Evolutionary conservation across 2,113 vertebrate species (phyloP).

Genomic region (Oreocharis arfaki): DNA sequence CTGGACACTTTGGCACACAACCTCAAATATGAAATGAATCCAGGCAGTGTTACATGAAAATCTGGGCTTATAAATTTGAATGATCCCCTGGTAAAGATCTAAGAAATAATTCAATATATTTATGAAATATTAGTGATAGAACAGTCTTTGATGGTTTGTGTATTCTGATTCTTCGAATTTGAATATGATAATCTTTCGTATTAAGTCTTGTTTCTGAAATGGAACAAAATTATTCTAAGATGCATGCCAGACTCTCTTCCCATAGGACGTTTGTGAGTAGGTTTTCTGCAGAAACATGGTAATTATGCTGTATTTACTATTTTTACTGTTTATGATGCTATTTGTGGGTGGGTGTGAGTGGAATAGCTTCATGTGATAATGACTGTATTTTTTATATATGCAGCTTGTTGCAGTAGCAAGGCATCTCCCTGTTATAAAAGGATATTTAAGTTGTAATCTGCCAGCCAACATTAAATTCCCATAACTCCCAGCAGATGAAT

Average conservation of each 20-base stretch:
- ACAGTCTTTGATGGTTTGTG: neutral
- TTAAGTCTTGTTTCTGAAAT: conserved; percentile 3
- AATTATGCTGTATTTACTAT: conserved; percentile 29
- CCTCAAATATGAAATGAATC: neutral
- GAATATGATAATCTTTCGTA: neutral
- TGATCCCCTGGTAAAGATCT: neutral
- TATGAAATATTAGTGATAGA: neutral
- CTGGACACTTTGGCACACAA: neutral
- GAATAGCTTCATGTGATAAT: neutral
- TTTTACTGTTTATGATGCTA: conserved; percentile 15
- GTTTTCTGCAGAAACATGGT: neutral
- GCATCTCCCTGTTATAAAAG: neutral
- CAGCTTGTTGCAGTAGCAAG: neutral
- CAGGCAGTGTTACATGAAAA: neutral
- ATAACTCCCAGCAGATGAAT: neutral
- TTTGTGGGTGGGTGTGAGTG: neutral
- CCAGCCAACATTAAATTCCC: neutral
- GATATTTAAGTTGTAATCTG: neutral
- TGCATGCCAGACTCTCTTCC: neutral
- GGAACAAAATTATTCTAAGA: neutral
- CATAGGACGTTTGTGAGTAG: neutral
- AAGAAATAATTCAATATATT: neutral
- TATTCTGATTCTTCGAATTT: neutral
- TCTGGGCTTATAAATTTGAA: neutral
- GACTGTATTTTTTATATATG: neutral